These are phyloP conservation scores for Lophotis ruficrista DNA, from an alignment of 2,113 vertebrate species.

Conservation along the genomic window DNA sequence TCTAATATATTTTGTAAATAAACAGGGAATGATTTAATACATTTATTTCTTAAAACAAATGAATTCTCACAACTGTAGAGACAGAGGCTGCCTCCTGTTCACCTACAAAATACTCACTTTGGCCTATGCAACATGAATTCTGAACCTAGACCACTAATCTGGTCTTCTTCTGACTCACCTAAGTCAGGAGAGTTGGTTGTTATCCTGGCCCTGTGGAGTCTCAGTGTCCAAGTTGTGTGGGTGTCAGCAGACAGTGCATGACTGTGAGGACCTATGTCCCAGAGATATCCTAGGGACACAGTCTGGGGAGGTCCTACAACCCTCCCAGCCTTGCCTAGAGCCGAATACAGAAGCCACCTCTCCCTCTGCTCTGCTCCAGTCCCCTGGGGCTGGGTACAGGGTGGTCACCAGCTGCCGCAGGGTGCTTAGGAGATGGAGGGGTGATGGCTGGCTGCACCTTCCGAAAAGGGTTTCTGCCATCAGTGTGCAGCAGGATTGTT, in stretches of 20 bases:
- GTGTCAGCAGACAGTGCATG: neutral
- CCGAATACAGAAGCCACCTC: too few relatives aligned
- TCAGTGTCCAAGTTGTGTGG: fast-evolving
- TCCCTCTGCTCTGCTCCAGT: fast-evolving
- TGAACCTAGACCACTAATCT: neutral
- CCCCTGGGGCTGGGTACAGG: fast-evolving
- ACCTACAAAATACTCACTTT: neutral
- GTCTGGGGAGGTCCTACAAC: fast-evolving
- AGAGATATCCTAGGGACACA: fast-evolving
- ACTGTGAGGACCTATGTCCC: fast-evolving
- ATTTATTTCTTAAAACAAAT: neutral
- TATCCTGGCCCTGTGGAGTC: fast-evolving
- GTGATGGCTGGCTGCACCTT: neutral
- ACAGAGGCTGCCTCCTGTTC: neutral
- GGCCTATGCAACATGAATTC: neutral
- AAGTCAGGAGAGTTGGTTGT: neutral
- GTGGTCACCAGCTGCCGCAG: fast-evolving
- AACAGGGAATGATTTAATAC: neutral
- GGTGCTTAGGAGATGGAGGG: neutral
- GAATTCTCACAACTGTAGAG: neutral
- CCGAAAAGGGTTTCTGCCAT: neutral
- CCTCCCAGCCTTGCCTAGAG: neutral
- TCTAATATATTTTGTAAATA: neutral
- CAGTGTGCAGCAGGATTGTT: neutral
- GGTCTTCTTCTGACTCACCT: neutral